Percentiles rank a stretch among this genome's conserved stretches.
Conservation (phyloP, 2,797 vertebrate genomes). For the Sebastes baramenuke region DNA sequence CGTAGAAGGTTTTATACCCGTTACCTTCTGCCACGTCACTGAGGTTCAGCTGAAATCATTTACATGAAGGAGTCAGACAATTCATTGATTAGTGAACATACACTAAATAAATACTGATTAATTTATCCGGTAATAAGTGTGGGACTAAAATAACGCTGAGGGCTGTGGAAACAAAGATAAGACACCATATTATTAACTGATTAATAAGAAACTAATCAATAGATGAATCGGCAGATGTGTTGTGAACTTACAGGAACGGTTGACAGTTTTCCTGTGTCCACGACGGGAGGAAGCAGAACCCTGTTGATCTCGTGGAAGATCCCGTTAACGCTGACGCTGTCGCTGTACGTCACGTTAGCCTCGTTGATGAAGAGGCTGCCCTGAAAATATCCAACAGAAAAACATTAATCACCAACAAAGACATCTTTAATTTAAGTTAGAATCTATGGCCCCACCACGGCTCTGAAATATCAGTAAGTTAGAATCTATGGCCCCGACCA, state of each 20-base stretch:
- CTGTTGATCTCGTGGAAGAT: conserved; percentile 89
- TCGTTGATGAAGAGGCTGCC: conserved; percentile 83
- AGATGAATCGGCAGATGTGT: not conserved
- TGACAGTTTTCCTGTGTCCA: conserved; percentile 27
- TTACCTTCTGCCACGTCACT: conserved; percentile 82
- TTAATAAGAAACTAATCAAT: no score
- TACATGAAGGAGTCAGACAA: not conserved
- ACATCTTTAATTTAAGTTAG: not conserved
- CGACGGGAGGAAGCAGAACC: conserved; percentile 79
- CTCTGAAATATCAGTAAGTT: no score
- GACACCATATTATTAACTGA: no score
- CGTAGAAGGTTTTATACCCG: conserved; percentile 87
- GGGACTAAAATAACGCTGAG: no score
- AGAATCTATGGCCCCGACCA: no score
- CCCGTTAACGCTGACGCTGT: conserved; percentile 86
- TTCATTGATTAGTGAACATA: not conserved
- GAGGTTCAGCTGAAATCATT: conserved; percentile 80
- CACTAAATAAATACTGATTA: no score
- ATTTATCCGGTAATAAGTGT: no score
- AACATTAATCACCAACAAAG: not conserved
- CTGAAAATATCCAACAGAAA: conserved; percentile 73
- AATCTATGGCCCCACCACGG: no score
- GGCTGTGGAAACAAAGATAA: no score
- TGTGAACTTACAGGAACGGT: conserved; percentile 3
- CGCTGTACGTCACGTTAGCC: conserved; percentile 82